Evolutionary conservation across 1,140 invertebrate genomes (phyloP).

Genomic region (Pachypsylla venusta): DNA sequence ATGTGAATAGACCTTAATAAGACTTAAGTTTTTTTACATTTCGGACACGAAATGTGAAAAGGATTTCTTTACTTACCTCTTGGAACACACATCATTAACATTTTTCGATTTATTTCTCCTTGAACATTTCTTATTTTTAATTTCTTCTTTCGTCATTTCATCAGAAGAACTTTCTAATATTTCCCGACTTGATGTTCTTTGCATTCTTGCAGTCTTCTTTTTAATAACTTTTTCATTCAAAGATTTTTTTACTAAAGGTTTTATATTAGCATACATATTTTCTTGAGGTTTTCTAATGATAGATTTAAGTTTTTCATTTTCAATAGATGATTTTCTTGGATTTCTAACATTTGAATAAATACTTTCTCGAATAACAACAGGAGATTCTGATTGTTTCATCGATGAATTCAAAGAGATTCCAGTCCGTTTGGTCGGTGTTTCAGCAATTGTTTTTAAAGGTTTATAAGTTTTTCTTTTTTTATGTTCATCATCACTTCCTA

Average conservation of each 20-base stretch:
- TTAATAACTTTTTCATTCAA: neutral
- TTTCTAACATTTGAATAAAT: neutral
- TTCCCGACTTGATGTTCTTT: neutral
- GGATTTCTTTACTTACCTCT: no score
- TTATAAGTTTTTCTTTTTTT: constrained; percentile 15
- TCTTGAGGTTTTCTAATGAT: neutral
- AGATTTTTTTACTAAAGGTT: neutral
- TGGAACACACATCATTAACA: no score
- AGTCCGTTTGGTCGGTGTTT: constrained; percentile 14
- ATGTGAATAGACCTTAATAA: no score
- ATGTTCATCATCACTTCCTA: constrained; percentile 27
- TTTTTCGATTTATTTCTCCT: neutral
- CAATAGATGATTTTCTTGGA: neutral
- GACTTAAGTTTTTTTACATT: no score
- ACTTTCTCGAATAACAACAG: neutral
- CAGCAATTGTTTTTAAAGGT: constrained; percentile 15
- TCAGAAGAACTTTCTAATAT: neutral
- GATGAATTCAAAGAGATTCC: neutral
- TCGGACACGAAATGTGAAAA: no score
- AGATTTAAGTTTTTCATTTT: neutral
- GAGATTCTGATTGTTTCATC: neutral
- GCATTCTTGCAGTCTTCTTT: neutral
- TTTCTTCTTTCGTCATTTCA: neutral
- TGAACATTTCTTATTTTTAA: neutral
- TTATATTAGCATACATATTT: neutral